phyloP scores from a whole-genome alignment of 2,888 invertebrate species.

The Lysandra bellargus region DNA sequence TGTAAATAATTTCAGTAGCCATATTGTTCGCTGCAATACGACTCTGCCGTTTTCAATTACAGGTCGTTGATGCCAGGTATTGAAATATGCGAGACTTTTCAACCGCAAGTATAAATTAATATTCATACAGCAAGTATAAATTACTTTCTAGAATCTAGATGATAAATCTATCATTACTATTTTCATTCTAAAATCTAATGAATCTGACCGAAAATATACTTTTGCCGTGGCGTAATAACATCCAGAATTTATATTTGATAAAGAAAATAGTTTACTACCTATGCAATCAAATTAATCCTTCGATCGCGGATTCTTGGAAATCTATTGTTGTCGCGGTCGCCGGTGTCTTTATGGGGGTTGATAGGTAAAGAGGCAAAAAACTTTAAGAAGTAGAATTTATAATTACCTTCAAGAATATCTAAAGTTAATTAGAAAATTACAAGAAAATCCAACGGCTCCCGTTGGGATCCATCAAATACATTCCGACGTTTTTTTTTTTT shows the following conservation, averaged over 20 bases:
- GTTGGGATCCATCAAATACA: conserved; percentile 41
- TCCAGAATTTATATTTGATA: neutral
- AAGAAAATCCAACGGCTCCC: conserved; percentile 36
- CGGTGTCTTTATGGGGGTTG: too few relatives aligned
- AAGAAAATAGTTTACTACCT: neutral
- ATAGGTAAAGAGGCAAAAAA: neutral
- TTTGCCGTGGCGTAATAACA: neutral
- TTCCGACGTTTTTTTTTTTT: conserved; percentile 43
- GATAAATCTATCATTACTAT: neutral
- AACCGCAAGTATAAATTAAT: neutral
- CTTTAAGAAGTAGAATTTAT: neutral
- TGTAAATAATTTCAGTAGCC: conserved; percentile 14
- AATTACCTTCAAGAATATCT: neutral
- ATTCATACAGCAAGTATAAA: neutral
- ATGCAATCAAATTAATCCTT: neutral
- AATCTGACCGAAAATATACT: neutral
- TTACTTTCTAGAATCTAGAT: neutral
- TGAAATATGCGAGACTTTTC: neutral
- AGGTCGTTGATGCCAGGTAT: neutral
- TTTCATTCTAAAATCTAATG: neutral
- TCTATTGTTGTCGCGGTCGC: too few relatives aligned
- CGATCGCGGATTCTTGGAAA: too few relatives aligned
- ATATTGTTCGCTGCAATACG: conserved; percentile 11
- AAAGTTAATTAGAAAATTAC: conserved; percentile 30
- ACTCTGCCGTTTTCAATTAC: conserved; percentile 7